Evolutionary conservation across 2,888 invertebrate genomes (phyloP).

Genomic region (Dione vanillae): DNA sequence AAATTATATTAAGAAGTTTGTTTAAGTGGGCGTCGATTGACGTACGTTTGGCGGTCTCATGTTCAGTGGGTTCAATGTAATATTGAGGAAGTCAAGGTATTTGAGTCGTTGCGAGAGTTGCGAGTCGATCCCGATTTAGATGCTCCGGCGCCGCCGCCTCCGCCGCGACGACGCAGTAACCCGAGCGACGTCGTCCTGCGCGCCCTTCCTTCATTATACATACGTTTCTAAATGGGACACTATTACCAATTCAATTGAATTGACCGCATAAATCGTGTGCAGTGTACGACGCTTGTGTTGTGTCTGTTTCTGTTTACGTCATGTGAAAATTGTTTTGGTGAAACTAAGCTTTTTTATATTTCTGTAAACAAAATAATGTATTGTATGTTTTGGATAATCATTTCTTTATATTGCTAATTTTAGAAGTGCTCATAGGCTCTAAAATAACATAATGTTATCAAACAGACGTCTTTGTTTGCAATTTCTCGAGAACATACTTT

Average conservation of each 20-base stretch:
- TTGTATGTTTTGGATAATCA: slow-evolving; percentile 31
- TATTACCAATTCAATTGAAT: slow-evolving; percentile 61
- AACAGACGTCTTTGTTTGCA: slow-evolving; percentile 10
- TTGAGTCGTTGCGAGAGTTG: slow-evolving; percentile 82
- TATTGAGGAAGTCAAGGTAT: slow-evolving; percentile 85
- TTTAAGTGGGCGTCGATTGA: slow-evolving; percentile 77
- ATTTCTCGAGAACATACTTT: slow-evolving; percentile 9
- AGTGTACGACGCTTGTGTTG: slow-evolving; percentile 33
- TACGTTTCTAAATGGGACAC: slow-evolving; percentile 58
- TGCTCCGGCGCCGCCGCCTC: slow-evolving; percentile 79
- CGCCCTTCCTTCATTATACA: slow-evolving; percentile 68
- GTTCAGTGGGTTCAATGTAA: slow-evolving; percentile 82
- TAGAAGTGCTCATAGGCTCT: slow-evolving; percentile 24
- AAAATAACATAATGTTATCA: slow-evolving; percentile 23
- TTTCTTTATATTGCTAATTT: slow-evolving; percentile 8
- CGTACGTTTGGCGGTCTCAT: slow-evolving; percentile 79
- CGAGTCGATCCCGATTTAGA: slow-evolving; percentile 84
- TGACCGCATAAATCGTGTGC: slow-evolving; percentile 48
- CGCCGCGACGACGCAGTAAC: slow-evolving; percentile 80
- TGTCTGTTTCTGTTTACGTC: slow-evolving; percentile 31
- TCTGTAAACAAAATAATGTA: slow-evolving; percentile 24
- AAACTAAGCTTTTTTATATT: slow-evolving; percentile 17
- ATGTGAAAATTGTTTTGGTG: slow-evolving; percentile 33
- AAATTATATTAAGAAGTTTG: slow-evolving; percentile 58
- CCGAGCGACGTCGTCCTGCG: slow-evolving; percentile 79